These are phyloP conservation scores for Lutra lutra DNA, from an alignment of 2,797 vertebrate species.

Conservation along the genomic window DNA sequence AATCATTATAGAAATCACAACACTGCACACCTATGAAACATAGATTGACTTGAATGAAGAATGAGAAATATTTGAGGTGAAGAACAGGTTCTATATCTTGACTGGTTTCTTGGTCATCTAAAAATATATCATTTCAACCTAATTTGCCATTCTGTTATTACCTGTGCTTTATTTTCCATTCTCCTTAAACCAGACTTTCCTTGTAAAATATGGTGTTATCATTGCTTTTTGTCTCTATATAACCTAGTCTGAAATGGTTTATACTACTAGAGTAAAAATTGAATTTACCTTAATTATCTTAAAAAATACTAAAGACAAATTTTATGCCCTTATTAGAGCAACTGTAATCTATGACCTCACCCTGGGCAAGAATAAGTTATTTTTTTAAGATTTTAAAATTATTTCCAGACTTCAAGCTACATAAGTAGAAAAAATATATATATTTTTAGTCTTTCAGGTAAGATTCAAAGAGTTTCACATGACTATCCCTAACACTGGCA, in stretches of 20 bases:
- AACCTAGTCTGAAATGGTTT: neutral
- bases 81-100: neutral
- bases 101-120: neutral
- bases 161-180: constrained; percentile 52
- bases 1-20: constrained; percentile 52
- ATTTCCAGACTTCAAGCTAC: neutral
- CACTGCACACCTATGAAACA: neutral
- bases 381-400: neutral
- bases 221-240: neutral
- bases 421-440: neutral
- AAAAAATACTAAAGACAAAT: neutral
- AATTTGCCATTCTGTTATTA: constrained; percentile 28
- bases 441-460: neutral
- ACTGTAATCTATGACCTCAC: fast-evolving
- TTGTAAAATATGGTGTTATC: neutral
- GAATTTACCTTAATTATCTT: neutral
- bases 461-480: neutral
- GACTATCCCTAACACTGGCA: neutral
- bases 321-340: neutral
- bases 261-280: constrained; percentile 17
- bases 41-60: neutral
- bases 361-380: neutral
- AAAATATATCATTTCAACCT: neutral
- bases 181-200: neutral
- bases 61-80: neutral